Percentiles rank a stretch among this genome's conserved stretches.
phyloP scores from a whole-genome alignment of 2,888 invertebrate genomes.

The Crematogaster levior region DNA sequence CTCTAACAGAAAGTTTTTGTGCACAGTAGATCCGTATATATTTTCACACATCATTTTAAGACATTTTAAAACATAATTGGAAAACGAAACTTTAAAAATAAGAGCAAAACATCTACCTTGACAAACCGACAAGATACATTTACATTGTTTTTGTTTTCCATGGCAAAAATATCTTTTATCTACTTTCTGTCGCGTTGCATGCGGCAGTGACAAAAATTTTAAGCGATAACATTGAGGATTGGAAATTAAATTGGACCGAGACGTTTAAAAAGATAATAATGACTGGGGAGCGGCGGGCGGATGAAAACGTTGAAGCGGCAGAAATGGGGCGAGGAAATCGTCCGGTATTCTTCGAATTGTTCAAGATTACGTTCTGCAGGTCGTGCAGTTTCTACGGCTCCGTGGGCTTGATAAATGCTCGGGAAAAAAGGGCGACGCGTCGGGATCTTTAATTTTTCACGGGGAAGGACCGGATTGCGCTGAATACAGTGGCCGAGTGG shows the following conservation, averaged over 20 bases:
- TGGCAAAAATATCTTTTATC: background rate
- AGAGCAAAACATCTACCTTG: background rate
- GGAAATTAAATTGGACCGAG: constrained; percentile 48
- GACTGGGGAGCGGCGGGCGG: constrained; percentile 39
- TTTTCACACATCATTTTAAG: background rate
- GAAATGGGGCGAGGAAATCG: constrained; percentile 67
- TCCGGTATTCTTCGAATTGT: constrained; percentile 79
- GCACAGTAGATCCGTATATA: background rate
- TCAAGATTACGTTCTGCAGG: constrained; percentile 82
- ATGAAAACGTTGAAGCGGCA: constrained; percentile 64
- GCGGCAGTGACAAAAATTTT: constrained; percentile 5
- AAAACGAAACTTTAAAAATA: background rate
- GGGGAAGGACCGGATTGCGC: constrained; percentile 56
- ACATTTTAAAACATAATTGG: background rate
- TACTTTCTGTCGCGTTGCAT: background rate
- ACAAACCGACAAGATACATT: background rate
- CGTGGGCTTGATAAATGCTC: constrained; percentile 80
- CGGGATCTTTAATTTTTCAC: constrained; percentile 79
- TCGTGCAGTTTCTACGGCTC: constrained; percentile 78
- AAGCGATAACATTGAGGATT: constrained; percentile 23
- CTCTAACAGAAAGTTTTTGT: background rate
- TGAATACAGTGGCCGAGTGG: constrained; percentile 62
- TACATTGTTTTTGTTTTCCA: background rate
- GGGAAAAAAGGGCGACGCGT: constrained; percentile 69
- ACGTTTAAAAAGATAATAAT: constrained; percentile 56